phyloP scores from a whole-genome alignment of 2,888 invertebrate genomes.

The Cephus sareptanus region DNA sequence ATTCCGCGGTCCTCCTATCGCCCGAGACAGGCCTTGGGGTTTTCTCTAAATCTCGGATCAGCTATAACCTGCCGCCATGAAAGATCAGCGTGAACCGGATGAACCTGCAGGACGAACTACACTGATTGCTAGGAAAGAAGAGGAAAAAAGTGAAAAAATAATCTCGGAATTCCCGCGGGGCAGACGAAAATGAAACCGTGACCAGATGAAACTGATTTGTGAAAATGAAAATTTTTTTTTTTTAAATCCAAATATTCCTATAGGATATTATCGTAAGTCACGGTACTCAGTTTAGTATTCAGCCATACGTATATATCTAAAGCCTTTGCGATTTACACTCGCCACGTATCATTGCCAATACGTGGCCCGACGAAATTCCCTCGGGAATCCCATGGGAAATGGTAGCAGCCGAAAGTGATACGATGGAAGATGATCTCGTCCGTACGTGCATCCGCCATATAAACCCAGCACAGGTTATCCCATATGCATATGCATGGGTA shows the following conservation, averaged over 20 bases:
- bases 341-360: no score
- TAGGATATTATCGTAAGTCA: neutral
- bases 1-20: constrained; percentile 17
- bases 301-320: neutral
- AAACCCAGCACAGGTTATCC: no score
- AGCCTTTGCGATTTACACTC: neutral
- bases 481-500: no score
- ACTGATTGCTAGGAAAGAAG: neutral
- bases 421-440: no score
- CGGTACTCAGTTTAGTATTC: neutral
- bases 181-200: neutral
- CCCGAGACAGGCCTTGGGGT: constrained; percentile 15
- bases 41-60: neutral
- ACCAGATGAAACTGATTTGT: neutral
- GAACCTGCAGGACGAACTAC: neutral
- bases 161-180: neutral
- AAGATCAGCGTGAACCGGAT: neutral
- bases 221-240: neutral
- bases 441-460: no score
- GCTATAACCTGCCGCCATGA: no score
- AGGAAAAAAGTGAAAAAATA: neutral
- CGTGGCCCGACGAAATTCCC: no score
- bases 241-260: neutral
- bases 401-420: no score
- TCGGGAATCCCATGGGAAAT: no score